Evolutionary conservation across 2,797 vertebrate species (phyloP).

Genomic region (Propithecus deckenii): DNA sequence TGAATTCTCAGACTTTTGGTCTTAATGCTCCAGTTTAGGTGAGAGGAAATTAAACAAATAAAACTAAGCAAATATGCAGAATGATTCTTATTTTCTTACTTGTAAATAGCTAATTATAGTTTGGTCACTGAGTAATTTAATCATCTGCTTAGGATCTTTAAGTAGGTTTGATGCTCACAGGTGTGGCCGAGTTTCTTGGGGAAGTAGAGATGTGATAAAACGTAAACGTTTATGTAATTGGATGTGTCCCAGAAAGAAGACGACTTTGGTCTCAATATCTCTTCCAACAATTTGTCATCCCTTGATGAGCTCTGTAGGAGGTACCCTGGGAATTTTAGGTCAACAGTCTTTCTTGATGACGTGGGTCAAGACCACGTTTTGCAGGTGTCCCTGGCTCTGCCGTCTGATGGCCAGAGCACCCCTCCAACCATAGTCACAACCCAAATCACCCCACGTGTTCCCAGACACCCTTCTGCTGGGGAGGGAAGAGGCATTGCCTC

Average conservation of each 20-base stretch:
- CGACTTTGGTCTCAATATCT: background rate
- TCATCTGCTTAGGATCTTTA: background rate
- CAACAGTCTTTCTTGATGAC: no score
- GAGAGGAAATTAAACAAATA: background rate
- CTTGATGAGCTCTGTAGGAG: background rate
- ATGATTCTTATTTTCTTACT: background rate
- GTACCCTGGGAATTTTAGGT: background rate
- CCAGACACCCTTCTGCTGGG: background rate
- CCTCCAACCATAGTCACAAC: rapidly evolving
- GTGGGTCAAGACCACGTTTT: background rate
- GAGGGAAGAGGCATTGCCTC: background rate
- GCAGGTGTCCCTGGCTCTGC: background rate
- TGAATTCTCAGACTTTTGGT: background rate
- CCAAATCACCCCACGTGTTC: rapidly evolving
- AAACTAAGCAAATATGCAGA: background rate
- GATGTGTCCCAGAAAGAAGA: background rate
- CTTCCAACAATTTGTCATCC: rapidly evolving
- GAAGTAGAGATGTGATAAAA: background rate
- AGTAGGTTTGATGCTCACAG: background rate
- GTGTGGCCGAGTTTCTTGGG: background rate
- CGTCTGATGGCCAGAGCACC: no score
- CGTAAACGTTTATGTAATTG: background rate
- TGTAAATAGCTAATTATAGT: background rate
- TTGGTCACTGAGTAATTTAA: background rate
- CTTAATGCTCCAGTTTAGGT: background rate